Percentiles rank a stretch among this genome's conserved stretches.
Evolutionary conservation across 2,797 vertebrate genomes (phyloP).

Genomic region (Antrozous pallidus): DNA sequence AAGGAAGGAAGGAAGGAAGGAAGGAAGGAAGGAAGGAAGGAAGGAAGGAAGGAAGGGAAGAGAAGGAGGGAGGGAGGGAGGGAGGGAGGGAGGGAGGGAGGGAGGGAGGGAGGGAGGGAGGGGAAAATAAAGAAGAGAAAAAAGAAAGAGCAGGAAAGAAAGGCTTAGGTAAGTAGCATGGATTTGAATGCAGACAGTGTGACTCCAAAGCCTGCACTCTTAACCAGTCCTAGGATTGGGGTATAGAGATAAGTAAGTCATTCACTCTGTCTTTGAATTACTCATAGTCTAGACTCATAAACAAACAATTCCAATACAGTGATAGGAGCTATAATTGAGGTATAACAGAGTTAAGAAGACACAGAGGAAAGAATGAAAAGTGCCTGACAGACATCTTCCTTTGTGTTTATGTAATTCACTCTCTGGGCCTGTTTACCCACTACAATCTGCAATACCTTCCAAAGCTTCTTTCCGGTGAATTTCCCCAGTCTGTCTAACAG

Average conservation of each 20-base stretch:
- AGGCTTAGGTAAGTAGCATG: neutral
- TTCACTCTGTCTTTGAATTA: constrained; percentile 39
- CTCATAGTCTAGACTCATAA: constrained; percentile 59
- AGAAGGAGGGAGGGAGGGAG: neutral
- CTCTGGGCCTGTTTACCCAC: constrained; percentile 43
- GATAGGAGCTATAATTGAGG: constrained; percentile 39
- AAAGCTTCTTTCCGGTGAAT: constrained; percentile 56
- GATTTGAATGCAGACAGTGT: constrained; percentile 17
- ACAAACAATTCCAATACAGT: constrained; percentile 27
- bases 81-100: no score
- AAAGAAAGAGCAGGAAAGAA: neutral
- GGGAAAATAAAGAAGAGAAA: fast-evolving
- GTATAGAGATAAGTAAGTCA: constrained; percentile 45
- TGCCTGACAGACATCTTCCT: constrained; percentile 17
- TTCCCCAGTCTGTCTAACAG: constrained; percentile 50
- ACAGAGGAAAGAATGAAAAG: constrained; percentile 49
- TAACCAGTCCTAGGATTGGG: constrained; percentile 19
- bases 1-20: neutral
- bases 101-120: fast-evolving
- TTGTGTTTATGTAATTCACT: constrained; percentile 57
- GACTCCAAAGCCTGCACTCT: constrained; percentile 52
- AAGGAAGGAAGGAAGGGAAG: neutral
- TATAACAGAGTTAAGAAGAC: constrained; percentile 47
- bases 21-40: neutral
- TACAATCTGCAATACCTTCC: constrained; percentile 23